phyloP scores from a whole-genome alignment of 1,140 invertebrate species.

The Euglossa dilemma region DNA sequence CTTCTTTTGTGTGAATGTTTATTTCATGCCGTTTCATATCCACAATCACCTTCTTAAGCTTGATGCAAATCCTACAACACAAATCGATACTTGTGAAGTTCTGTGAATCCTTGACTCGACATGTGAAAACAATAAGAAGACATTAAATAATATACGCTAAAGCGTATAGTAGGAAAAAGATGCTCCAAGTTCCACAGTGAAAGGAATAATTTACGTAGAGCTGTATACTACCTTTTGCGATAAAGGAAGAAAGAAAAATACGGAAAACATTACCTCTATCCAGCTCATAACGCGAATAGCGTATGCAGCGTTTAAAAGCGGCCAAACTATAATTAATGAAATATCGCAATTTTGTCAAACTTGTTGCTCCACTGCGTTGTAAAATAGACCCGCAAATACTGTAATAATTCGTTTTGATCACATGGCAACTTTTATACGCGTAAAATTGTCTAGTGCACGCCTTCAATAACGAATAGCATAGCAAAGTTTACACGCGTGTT shows the following conservation, averaged over 20 bases:
- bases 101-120: neutral
- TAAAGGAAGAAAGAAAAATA: neutral
- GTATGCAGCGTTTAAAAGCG: neutral
- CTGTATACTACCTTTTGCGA: neutral
- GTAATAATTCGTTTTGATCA: slow-evolving; percentile 8
- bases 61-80: slow-evolving; percentile 35
- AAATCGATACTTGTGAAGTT: neutral
- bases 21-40: slow-evolving; percentile 58
- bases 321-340: neutral
- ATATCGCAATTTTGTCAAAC: neutral
- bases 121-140: neutral
- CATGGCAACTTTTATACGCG: neutral
- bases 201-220: neutral
- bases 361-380: neutral
- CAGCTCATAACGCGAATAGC: neutral
- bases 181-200: too few species aligned
- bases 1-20: slow-evolving; percentile 25
- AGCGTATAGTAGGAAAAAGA: neutral
- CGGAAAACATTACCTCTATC: neutral
- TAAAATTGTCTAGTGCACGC: slow-evolving; percentile 20
- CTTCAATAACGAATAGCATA: slow-evolving; percentile 8
- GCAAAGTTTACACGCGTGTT: neutral
- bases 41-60: slow-evolving; percentile 26
- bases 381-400: neutral
- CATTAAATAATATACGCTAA: neutral